Conservation (phyloP, 2,888 invertebrate genomes). For the Lasius fuliginosus region DNA sequence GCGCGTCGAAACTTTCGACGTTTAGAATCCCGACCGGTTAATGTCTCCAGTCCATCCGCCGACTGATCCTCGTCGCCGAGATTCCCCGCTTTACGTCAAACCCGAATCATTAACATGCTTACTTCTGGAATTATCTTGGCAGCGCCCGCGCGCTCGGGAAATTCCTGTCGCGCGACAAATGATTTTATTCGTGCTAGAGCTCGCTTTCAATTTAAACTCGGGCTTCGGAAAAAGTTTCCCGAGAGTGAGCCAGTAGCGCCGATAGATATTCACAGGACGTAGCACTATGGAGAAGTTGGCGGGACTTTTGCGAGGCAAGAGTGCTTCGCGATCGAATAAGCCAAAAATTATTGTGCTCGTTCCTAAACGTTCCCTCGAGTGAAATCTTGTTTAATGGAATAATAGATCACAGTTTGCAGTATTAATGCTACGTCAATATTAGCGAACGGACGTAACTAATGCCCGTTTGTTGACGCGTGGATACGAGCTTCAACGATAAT, state of each 20-base stretch:
- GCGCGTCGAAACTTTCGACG: conserved; percentile 23
- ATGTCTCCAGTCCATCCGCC: not conserved
- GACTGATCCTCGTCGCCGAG: not conserved
- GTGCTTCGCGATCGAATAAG: conserved; percentile 32
- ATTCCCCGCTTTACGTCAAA: not conserved
- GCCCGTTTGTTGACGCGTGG: conserved; percentile 38
- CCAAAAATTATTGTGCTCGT: conserved; percentile 55
- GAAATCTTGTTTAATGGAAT: conserved; percentile 61
- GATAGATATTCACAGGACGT: conserved; percentile 29
- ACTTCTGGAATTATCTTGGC: conserved; percentile 26
- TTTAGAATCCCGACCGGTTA: conserved; percentile 12
- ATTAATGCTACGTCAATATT: conserved; percentile 60
- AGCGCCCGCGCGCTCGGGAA: not conserved
- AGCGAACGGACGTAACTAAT: conserved; percentile 43
- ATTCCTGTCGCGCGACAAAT: conserved; percentile 14
- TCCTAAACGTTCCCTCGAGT: conserved; percentile 43
- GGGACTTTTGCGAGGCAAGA: conserved; percentile 21
- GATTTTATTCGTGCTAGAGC: conserved; percentile 30
- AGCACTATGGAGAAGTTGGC: conserved; percentile 24
- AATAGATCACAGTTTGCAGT: conserved; percentile 56
- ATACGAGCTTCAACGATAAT: conserved; percentile 42
- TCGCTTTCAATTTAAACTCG: conserved; percentile 55
- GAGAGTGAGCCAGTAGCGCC: not conserved
- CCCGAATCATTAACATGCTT: conserved; percentile 34
- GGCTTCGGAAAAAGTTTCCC: conserved; percentile 40